These are phyloP conservation scores for Actias luna DNA, from an alignment of 2,888 invertebrate species.

Conservation along the genomic window DNA sequence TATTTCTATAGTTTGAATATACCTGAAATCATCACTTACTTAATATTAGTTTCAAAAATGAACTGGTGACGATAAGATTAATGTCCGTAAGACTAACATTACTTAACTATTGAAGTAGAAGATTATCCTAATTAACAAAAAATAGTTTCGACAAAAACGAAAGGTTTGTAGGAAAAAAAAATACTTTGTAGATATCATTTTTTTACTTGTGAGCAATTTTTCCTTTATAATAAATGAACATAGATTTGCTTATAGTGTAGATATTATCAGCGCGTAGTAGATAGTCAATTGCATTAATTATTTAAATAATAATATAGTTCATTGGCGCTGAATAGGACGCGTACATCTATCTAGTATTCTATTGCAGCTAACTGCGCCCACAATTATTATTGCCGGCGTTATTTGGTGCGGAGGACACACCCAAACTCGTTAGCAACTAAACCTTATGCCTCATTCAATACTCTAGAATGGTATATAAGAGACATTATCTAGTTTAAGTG, in stretches of 20 bases:
- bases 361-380: conserved; percentile 70
- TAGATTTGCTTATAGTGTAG: too few species aligned
- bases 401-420: conserved; percentile 77
- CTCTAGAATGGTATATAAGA: conserved; percentile 28
- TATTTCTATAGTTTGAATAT: too few species aligned
- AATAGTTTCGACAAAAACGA: not conserved
- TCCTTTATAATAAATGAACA: not conserved
- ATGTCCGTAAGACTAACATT: not conserved
- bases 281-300: conserved; percentile 29
- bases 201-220: not conserved
- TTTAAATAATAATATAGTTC: conserved; percentile 43
- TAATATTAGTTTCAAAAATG: not conserved
- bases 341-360: conserved; percentile 40
- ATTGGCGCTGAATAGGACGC: conserved; percentile 34
- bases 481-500: conserved; percentile 27
- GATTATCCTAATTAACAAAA: not conserved
- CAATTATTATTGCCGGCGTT: conserved; percentile 69
- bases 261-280: not conserved
- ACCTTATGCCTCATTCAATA: conserved; percentile 66
- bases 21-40: too few species aligned
- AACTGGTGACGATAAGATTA: not conserved
- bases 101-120: not conserved
- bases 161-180: not conserved
- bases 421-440: conserved; percentile 73
- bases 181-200: not conserved